Conservation (phyloP, 1,140 invertebrate species). For the Drosophila setifemur region DNA sequence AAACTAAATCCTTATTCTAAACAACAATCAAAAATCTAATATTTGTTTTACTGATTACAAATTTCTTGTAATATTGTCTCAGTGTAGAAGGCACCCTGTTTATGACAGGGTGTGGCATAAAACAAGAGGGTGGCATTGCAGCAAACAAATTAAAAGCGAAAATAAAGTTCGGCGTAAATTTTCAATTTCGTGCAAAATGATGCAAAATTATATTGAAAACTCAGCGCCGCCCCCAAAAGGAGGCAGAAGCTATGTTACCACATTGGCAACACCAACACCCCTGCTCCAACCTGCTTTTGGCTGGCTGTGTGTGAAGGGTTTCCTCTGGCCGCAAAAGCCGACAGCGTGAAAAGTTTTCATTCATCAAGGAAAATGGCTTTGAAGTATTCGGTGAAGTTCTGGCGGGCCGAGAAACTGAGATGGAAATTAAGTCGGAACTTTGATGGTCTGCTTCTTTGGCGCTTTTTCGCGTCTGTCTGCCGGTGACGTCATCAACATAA, state of each 20-base stretch:
- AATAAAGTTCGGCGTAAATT: constrained; percentile 34
- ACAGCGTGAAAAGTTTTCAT: constrained; percentile 46
- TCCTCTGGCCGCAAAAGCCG: constrained; percentile 61
- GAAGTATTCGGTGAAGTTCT: constrained; percentile 48
- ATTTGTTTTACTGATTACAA: no score
- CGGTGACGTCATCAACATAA: constrained; percentile 35
- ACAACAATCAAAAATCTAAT: no score
- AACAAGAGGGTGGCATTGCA: neutral
- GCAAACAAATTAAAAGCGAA: constrained; percentile 31
- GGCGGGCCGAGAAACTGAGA: constrained; percentile 39
- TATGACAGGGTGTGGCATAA: constrained; percentile 33
- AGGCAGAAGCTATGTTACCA: neutral
- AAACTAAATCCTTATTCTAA: no score
- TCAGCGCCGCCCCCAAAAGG: neutral
- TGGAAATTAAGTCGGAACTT: constrained; percentile 60
- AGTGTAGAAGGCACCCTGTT: constrained; percentile 6
- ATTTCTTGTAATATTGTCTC: neutral
- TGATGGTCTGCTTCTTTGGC: constrained; percentile 1
- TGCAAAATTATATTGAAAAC: constrained; percentile 38
- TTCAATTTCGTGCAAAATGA: constrained; percentile 38
- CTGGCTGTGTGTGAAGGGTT: constrained; percentile 38
- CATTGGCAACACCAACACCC: neutral
- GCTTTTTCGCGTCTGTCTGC: neutral
- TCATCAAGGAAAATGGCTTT: constrained; percentile 60
- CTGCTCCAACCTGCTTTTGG: neutral